Conservation (phyloP, 2,888 invertebrate species). For the Biston betularia region DNA sequence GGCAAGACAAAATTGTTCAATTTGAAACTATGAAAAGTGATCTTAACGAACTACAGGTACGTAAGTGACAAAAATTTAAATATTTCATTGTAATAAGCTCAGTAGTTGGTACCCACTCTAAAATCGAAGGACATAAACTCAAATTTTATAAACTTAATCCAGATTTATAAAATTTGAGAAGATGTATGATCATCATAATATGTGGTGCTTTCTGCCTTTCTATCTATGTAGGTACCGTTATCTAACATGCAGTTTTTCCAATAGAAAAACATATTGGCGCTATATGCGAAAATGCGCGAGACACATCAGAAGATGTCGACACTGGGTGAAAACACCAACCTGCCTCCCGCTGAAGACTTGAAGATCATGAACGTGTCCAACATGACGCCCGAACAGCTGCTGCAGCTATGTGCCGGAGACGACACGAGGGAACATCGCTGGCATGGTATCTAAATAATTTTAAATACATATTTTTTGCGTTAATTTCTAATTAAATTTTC, state of each 20-base stretch:
- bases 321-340: slow-evolving; percentile 58
- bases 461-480: too few species aligned
- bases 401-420: slow-evolving; percentile 62
- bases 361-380: slow-evolving; percentile 72
- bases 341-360: slow-evolving; percentile 69
- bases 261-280: slow-evolving; percentile 64
- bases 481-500: too few species aligned
- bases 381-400: slow-evolving; percentile 67
- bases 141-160: neutral
- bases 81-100: neutral
- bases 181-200: too few species aligned
- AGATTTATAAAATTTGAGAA: too few species aligned
- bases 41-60: slow-evolving; percentile 69
- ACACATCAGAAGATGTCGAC: slow-evolving; percentile 62
- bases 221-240: too few species aligned
- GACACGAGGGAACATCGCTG: slow-evolving; percentile 14
- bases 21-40: slow-evolving; percentile 72
- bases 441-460: slow-evolving; percentile 12
- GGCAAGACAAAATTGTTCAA: slow-evolving; percentile 66
- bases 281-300: slow-evolving; percentile 63
- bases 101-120: neutral
- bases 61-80: neutral
- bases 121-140: neutral
- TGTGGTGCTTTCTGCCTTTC: too few species aligned
- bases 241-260: neutral